Evolutionary conservation across 2,888 invertebrate genomes (phyloP), one percentile per base, ranked within the genome.

Genomic region (Thera britannica): DNA sequence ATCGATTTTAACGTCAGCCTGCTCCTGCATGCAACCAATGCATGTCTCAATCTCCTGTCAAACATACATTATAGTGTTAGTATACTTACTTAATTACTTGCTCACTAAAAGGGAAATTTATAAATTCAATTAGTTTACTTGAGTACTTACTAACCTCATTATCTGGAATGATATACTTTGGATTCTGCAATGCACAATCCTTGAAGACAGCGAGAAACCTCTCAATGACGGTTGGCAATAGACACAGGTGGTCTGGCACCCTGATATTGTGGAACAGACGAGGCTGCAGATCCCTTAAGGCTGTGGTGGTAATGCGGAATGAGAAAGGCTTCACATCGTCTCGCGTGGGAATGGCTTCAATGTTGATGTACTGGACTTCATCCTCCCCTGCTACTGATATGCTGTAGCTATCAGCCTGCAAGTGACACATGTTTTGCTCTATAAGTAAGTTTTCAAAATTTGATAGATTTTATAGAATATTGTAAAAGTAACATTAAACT

Each of bases 11-110:
- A 97, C 96, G 85, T 98, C 96, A 0, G 98, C 96, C 35, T 88
- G 89, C 12, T 94, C 94, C 80, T 96, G 96, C 97, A 98, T 97
- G 82, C 98, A 98, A 1, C 98, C 98, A 73, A 98, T 97, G 83
- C 98, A 98, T 68, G 95, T 94, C 72, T 98, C 98, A 51, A 96
- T 83, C 73, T 97, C 96, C 96, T 98, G 84, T 65, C 38, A 56
- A 41, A 34, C 34, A 60, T 12, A n/a, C 55, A 54, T 41, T 44
- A n/a, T 44, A 23, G 12, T 12, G 23, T 41, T 57, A 41, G 34
- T 8, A 52, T 6, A 34, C 52, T 52, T 52, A 34, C 23, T 6
- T 38, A 38, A 6, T 38, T 44, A 44, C 44, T 6, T 6, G 1
- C 23, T 23, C 23, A 23, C 23, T 23, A 23, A 23, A 23, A 23